Evolutionary conservation across 2,113 vertebrate genomes (phyloP), one percentile per base, ranked within the genome.

Genomic region (Nymphicus hollandicus): DNA sequence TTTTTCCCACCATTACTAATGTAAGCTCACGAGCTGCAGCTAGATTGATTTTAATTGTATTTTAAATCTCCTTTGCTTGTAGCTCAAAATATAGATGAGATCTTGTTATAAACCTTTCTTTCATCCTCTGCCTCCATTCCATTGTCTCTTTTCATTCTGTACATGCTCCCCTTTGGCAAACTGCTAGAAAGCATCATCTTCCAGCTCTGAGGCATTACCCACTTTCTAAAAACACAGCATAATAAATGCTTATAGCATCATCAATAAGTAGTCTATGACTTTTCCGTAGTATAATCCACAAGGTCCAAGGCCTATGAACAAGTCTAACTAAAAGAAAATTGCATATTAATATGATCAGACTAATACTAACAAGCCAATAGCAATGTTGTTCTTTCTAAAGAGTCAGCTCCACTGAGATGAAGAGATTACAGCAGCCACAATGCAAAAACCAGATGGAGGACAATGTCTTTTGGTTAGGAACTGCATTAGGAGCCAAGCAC

Each of bases 181-280:
- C 53, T 63, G 84, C 88, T 95, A 95, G 71, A 80, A 77, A 95
- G 91, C 87, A 72, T 52, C 89, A 63, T 65, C 85, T 63, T 39
- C 89, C 91, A 88, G 79, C 94, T 81, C 88, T 47, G 70, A 91
- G 76, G 49, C 74, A 58, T 50, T 37, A 61, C 23, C 87, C 94
- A 76, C 70, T 6, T 72, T 37, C 78, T n/a, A 55, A 63, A 86
- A 86, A 31, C 56, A 55, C 53, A 8, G 25, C 1, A 0, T 20
- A 71, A 66, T 35, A 73, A 71, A 31, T 27, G 56, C 73, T 49
- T 31, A 55, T 3, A 46, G 66, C 35, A 88, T 14, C 56, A 91
- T 24, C 74, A 85, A 80, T 23, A 64, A 87, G 68, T 79, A 88
- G 61, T 3, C 88, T 35, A 9, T 28, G 79, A 53, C 23, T 91